Evolutionary conservation across 1,140 invertebrate genomes (phyloP).

Genomic region (Heliconius hermathena): DNA sequence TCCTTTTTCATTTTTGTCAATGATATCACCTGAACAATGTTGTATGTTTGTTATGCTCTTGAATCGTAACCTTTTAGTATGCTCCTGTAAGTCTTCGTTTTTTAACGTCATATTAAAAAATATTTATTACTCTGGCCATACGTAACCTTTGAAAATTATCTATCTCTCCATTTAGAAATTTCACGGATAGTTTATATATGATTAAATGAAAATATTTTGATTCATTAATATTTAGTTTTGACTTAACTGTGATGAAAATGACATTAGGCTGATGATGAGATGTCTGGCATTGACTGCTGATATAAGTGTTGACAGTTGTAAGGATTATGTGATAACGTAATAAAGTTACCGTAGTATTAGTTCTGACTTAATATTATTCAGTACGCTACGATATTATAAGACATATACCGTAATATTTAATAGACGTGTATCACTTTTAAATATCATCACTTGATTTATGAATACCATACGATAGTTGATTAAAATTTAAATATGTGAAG

Average conservation of each 20-base stretch:
- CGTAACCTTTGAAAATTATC: constrained; percentile 23
- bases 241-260: neutral
- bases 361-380: no score
- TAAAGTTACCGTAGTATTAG: no score
- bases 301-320: neutral
- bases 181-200: neutral
- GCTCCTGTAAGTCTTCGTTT: constrained; percentile 66
- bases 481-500: no score
- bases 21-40: constrained; percentile 55
- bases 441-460: no score
- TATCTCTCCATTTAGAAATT: constrained; percentile 8
- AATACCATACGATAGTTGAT: no score
- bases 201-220: neutral
- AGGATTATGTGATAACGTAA: neutral
- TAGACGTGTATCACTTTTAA: no score
- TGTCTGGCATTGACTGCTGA: constrained; percentile 1
- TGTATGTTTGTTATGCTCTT: constrained; percentile 65
- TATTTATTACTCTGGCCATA: constrained; percentile 20
- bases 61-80: constrained; percentile 73
- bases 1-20: constrained; percentile 63
- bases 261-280: neutral
- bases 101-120: constrained; percentile 59
- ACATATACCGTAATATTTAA: no score
- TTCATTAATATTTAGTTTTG: neutral
- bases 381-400: no score